phyloP scores from a whole-genome alignment of 2,797 vertebrate species.

The Margarornis squamiger region DNA sequence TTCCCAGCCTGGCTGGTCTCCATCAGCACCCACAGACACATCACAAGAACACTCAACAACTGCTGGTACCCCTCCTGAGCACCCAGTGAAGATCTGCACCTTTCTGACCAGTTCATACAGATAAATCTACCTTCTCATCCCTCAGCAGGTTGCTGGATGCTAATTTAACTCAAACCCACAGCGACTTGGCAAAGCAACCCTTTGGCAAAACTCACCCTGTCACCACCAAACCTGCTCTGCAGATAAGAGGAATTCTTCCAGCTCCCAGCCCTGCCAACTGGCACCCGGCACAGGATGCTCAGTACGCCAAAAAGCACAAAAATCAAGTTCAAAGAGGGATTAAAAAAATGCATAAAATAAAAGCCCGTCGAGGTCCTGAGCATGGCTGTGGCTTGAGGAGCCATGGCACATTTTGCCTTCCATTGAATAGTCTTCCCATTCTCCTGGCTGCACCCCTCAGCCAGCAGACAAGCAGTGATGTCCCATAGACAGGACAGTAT shows the following conservation, averaged over 20 bases:
- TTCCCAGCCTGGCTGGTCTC: neutral
- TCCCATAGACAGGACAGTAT: neutral
- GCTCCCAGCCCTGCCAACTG: conserved; percentile 28
- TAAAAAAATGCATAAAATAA: neutral
- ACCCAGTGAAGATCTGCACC: neutral
- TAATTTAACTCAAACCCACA: neutral
- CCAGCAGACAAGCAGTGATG: neutral
- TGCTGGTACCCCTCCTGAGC: neutral
- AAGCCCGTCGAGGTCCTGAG: neutral
- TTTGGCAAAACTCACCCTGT: neutral
- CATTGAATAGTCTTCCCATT: neutral
- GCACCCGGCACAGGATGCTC: conserved; percentile 23
- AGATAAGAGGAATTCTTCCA: conserved; percentile 26
- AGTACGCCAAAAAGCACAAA: conserved; percentile 4
- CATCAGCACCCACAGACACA: neutral
- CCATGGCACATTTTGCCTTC: neutral
- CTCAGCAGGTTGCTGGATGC: neutral
- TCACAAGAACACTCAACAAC: neutral
- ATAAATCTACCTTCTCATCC: neutral
- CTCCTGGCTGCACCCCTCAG: neutral
- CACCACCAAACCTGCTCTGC: conserved; percentile 8
- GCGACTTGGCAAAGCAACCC: neutral
- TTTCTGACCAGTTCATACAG: neutral
- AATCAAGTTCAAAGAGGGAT: neutral
- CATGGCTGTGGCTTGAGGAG: neutral